Percentiles rank a stretch among this genome's conserved stretches.
Evolutionary conservation across 1,140 invertebrate species (phyloP).

Genomic region (Drosophila albomicans): DNA sequence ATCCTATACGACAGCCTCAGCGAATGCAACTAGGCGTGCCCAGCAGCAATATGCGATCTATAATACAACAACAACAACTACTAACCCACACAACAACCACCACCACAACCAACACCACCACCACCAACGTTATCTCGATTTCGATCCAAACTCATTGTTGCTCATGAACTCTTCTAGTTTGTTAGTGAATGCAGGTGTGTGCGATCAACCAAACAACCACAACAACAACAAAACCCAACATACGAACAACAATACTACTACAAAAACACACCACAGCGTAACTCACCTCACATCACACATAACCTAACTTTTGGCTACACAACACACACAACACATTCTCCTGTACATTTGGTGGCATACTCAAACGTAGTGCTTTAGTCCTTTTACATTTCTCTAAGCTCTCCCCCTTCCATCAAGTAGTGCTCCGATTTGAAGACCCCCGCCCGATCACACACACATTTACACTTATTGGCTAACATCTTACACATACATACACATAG

Average conservation of each 20-base stretch:
- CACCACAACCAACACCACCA: slow-evolving; percentile 12
- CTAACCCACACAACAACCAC: slow-evolving; percentile 65
- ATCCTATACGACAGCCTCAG: slow-evolving; percentile 55
- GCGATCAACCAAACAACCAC: slow-evolving; percentile 51
- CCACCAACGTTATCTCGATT: slow-evolving; percentile 72
- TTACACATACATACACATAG: slow-evolving; percentile 24
- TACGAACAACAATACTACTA: slow-evolving; percentile 35
- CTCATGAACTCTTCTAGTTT: slow-evolving; percentile 85
- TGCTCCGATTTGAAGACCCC: background rate
- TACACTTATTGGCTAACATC: slow-evolving; percentile 14
- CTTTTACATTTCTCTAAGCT: slow-evolving; percentile 14
- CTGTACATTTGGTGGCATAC: slow-evolving; percentile 8
- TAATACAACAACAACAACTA: slow-evolving; percentile 67
- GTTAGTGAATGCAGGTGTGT: slow-evolving; percentile 85
- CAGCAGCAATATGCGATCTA: slow-evolving; percentile 81
- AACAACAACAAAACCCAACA: slow-evolving; percentile 19
- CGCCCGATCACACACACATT: slow-evolving; percentile 17
- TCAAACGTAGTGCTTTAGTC: background rate
- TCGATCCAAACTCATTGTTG: slow-evolving; percentile 85
- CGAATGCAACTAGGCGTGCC: slow-evolving; percentile 76
- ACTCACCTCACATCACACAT: slow-evolving; percentile 9
- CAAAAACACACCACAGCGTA: slow-evolving; percentile 25
- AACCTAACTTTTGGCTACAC: background rate
- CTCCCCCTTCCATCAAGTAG: background rate
- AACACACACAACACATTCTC: background rate